These are phyloP conservation scores for Drosophila auraria DNA, from an alignment of 1,140 invertebrate species.

Conservation along the genomic window DNA sequence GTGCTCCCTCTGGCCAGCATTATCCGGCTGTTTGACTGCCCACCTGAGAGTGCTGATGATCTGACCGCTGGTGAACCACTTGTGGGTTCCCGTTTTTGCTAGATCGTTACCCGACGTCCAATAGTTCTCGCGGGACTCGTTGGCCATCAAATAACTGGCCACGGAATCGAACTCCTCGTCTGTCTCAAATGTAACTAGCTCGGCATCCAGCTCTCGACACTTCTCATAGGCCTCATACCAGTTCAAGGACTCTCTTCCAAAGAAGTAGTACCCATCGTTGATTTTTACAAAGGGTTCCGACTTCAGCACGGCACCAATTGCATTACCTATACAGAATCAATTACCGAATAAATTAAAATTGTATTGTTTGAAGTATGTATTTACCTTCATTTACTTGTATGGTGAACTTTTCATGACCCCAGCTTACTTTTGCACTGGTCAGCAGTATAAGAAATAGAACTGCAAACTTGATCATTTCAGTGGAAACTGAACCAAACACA, in stretches of 20 bases:
- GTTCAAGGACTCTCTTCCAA: slow-evolving; percentile 31
- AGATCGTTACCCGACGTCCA: slow-evolving; percentile 61
- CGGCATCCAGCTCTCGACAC: slow-evolving; percentile 22
- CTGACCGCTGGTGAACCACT: slow-evolving; percentile 41
- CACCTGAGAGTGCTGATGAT: slow-evolving; percentile 34
- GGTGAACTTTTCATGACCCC: slow-evolving; percentile 24
- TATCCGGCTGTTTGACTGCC: slow-evolving; percentile 47
- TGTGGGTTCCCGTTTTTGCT: slow-evolving; percentile 29
- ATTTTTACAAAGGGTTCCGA: slow-evolving; percentile 37
- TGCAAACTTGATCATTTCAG: slow-evolving; percentile 32
- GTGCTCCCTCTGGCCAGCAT: slow-evolving; percentile 36
- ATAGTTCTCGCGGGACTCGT: not conserved
- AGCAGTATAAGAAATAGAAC: slow-evolving; percentile 24
- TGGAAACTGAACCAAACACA: slow-evolving; percentile 1
- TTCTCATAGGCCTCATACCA: slow-evolving; percentile 51
- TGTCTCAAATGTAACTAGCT: slow-evolving; percentile 50
- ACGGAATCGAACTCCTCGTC: slow-evolving; percentile 32
- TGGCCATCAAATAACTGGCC: slow-evolving; percentile 1
- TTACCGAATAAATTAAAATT: not conserved
- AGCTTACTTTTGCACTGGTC: not conserved
- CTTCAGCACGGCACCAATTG: slow-evolving; percentile 5
- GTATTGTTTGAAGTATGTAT: not conserved
- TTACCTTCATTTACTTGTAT: slow-evolving; percentile 30
- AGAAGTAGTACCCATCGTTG: slow-evolving; percentile 35
- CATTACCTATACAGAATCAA: slow-evolving; percentile 4